phyloP scores from a whole-genome alignment of 2,888 invertebrate species.

The Athalia rosae region DNA sequence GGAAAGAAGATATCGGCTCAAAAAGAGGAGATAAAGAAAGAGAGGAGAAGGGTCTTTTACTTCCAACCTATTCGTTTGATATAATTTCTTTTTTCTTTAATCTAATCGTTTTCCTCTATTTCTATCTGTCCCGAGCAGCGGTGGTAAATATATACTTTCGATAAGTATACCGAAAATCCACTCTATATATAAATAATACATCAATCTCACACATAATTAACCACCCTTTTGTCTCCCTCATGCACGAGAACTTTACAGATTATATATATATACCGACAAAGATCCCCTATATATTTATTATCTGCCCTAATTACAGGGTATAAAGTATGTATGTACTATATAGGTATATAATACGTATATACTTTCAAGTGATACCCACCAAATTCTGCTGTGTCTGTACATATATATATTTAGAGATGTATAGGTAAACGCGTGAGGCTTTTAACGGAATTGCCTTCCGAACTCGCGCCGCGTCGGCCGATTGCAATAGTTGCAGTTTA shows the following conservation, averaged over 20 bases:
- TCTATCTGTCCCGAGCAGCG: neutral
- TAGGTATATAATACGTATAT: no score
- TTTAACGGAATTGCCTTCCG: slow-evolving; percentile 36
- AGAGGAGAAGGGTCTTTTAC: slow-evolving; percentile 14
- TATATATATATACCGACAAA: no score
- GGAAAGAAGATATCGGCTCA: neutral
- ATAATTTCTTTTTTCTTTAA: neutral
- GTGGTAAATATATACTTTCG: neutral
- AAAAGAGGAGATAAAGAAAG: no score
- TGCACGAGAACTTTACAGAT: no score
- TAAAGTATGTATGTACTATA: no score
- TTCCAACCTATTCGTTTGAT: slow-evolving; percentile 28
- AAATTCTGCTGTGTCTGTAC: no score
- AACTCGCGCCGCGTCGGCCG: slow-evolving; percentile 2
- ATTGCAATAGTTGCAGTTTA: neutral
- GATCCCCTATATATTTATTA: slow-evolving; percentile 11
- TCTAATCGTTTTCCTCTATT: neutral
- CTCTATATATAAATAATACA: neutral
- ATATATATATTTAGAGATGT: neutral
- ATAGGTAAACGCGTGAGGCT: slow-evolving; percentile 13
- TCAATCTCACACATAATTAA: slow-evolving; percentile 27
- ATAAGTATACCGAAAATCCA: neutral
- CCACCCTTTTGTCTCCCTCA: neutral
- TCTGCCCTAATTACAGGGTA: neutral
- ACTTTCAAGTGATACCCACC: no score